Percentiles rank a stretch among this genome's conserved stretches.
These are phyloP conservation scores for Xanthia icteritia DNA, from an alignment of 2,888 invertebrate genomes.

Conservation along the genomic window DNA sequence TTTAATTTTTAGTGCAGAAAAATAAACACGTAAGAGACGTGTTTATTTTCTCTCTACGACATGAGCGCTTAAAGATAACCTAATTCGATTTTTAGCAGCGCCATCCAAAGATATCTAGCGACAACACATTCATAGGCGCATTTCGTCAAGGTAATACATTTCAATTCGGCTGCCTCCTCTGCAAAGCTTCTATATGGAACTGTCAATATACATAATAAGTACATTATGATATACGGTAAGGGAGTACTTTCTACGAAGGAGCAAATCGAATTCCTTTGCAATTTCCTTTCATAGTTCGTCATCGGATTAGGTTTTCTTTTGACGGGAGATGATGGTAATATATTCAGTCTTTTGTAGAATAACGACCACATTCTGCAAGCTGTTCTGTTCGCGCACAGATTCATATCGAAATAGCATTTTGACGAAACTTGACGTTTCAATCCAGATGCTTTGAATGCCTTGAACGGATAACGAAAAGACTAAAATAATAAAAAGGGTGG, in stretches of 20 bases:
- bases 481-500: neutral
- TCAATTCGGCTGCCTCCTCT: conserved; percentile 7
- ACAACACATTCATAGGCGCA: conserved; percentile 9
- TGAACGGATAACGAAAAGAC: neutral
- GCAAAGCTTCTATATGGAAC: conserved; percentile 15
- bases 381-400: neutral
- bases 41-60: neutral
- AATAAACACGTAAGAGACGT: too few species aligned
- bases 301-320: conserved; percentile 34
- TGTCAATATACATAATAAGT: conserved; percentile 44
- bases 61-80: neutral
- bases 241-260: conserved; percentile 31
- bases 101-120: neutral
- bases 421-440: neutral
- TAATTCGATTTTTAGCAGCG: neutral
- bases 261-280: conserved; percentile 57
- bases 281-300: conserved; percentile 62
- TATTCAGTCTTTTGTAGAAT: neutral
- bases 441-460: neutral
- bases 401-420: neutral
- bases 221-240: conserved; percentile 47
- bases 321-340: conserved; percentile 17
- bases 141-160: conserved; percentile 41
- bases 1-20: neutral
- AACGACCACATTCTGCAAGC: neutral